These are phyloP conservation scores for Scaeva pyrastri DNA, from an alignment of 2,888 invertebrate genomes.

Conservation along the genomic window DNA sequence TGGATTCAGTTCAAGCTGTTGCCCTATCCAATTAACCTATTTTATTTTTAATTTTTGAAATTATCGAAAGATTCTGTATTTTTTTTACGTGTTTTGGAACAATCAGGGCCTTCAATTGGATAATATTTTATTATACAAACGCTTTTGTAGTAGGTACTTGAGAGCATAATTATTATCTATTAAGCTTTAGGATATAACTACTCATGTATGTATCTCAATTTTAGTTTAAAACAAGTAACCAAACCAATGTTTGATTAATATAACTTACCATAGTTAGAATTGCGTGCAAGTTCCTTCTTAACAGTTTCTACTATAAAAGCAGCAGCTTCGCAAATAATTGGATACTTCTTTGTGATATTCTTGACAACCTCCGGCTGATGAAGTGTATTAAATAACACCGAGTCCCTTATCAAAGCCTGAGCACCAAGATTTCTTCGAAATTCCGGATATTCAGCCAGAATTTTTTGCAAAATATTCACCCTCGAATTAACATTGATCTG, in stretches of 20 bases:
- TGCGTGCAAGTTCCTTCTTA: constrained; percentile 82
- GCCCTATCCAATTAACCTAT: too few species aligned
- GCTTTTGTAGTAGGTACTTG: too few species aligned
- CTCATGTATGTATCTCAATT: too few species aligned
- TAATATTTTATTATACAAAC: too few species aligned
- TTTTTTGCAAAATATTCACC: constrained; percentile 86
- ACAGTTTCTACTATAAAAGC: constrained; percentile 83
- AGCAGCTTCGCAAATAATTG: constrained; percentile 88
- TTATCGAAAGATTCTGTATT: too few species aligned
- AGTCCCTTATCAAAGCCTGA: constrained; percentile 89
- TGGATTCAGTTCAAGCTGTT: too few species aligned
- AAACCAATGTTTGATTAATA: background rate
- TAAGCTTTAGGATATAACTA: too few species aligned
- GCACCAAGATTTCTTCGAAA: constrained; percentile 89
- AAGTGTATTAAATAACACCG: constrained; percentile 88
- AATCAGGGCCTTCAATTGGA: too few species aligned
- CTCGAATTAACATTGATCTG: constrained; percentile 84
- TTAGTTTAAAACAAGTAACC: too few species aligned
- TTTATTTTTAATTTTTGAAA: too few species aligned
- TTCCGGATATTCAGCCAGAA: constrained; percentile 88
- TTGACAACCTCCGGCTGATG: constrained; percentile 87
- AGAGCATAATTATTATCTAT: too few species aligned
- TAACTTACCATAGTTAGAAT: constrained; percentile 76
- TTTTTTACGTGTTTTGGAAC: too few species aligned
- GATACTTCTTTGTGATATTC: constrained; percentile 88